Base-by-base conservation (phyloP, 2,113 vertebrate species). In the Phodopus roborovskii region DNA sequence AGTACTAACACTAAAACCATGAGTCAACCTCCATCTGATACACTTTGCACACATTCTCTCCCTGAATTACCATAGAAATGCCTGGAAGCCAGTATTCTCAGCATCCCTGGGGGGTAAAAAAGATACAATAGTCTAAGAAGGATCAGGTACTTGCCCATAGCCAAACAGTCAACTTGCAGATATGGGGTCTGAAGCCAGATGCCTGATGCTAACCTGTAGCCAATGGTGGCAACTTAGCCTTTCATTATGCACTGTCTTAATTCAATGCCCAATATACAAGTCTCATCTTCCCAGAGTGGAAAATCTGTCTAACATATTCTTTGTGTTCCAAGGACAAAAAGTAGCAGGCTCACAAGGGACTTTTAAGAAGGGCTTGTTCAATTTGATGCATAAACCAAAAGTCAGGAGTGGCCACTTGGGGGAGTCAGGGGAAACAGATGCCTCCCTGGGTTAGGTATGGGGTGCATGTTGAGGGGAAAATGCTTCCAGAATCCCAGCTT, bases 341-440 rank as follows among this genome's bases (percentile, higher is more conserved):
- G 60, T n/a, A 13, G 17, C 17, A 66, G 66, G 60, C 20, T 86
- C 39, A 50, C 20, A 75, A 56, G 50, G 66, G 26, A 60, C 12
- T 53, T 92, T 92, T 17, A 83, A 24, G 22, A 81, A 75, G 68
- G 19, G 8, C 7, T 39, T 92, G 45, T 4, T 77, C 66, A 92
- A 70, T 83, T 78, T 94, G 53, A 82, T 33, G 78, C 91, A 62
- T 89, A 89, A 86, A 94, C n/a, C 39, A 62, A 81, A 86, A 84
- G 73, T 71, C 50, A 88, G 30, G 39, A 58, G 77, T 20, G 87
- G 53, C 20, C 56, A 88, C 58, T 39, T 3, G 36, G 6, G 70
- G n/a, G 13, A 95, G 26, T 45, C 68, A 83, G 42, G 60, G 28
- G 36, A 90, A 53, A 62, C 84, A 91, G n/a, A 26, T 64, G 26